A percentile compares a stretch with the other conserved stretches of the same genome.
Conservation (phyloP, 2,113 vertebrate genomes). For the Tupaia chinensis region DNA sequence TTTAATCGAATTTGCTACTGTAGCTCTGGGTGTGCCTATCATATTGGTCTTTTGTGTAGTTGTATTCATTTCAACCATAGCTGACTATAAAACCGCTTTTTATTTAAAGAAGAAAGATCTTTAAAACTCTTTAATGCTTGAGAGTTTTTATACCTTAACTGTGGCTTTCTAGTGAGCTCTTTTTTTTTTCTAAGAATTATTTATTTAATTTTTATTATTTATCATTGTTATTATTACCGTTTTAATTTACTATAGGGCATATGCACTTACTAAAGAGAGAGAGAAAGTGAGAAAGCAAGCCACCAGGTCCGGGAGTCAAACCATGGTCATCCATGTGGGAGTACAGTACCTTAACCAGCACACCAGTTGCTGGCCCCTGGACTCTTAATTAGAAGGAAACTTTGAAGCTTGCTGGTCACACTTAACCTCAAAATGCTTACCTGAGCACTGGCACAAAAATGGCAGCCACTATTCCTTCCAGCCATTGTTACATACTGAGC, state of each 20-base stretch:
- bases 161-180: background rate
- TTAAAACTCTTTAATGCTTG: conserved; percentile 29
- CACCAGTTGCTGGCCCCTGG: too few species aligned
- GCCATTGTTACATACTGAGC: background rate
- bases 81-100: conserved; percentile 33
- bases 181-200: background rate
- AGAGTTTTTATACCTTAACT: conserved; percentile 35
- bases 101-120: conserved; percentile 14
- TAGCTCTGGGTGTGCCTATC: background rate
- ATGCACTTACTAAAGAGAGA: too few species aligned
- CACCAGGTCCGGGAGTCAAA: too few species aligned
- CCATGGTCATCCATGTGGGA: too few species aligned
- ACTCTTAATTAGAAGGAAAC: conserved; percentile 44
- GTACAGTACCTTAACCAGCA: too few species aligned
- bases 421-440: background rate
- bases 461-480: background rate
- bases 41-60: background rate
- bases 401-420: background rate
- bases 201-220: too few species aligned
- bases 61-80: conserved; percentile 25
- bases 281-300: too few species aligned
- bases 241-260: too few species aligned
- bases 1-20: background rate
- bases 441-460: background rate
- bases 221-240: too few species aligned